These are phyloP conservation scores for Diorhabda elongata DNA, from an alignment of 1,140 invertebrate genomes.

Conservation along the genomic window DNA sequence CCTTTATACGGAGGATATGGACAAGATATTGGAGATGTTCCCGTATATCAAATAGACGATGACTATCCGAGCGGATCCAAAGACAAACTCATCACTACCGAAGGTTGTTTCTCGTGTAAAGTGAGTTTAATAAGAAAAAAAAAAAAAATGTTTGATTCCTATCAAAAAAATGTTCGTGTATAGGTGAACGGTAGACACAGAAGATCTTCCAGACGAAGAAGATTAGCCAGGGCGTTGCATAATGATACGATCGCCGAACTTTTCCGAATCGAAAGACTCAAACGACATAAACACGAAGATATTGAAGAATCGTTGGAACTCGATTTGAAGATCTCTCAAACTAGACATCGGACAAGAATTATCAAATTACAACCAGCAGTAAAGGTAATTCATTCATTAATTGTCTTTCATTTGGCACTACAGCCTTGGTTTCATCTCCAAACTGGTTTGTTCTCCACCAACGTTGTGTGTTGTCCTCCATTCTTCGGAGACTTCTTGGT, in stretches of 20 bases:
- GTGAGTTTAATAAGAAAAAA: constrained; percentile 45
- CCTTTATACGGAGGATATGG: constrained; percentile 52
- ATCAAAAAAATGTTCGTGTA: not conserved
- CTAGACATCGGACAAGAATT: constrained; percentile 59
- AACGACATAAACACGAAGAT: constrained; percentile 48
- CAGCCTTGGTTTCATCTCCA: too few species aligned
- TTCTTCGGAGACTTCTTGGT: too few species aligned
- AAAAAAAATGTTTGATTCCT: not conserved
- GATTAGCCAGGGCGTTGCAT: constrained; percentile 20
- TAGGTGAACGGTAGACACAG: constrained; percentile 49
- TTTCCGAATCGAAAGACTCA: constrained; percentile 29
- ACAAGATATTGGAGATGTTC: constrained; percentile 65
- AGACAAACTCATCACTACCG: constrained; percentile 75
- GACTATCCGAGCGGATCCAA: constrained; percentile 47
- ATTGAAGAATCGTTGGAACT: constrained; percentile 52
- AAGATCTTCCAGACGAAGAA: constrained; percentile 39
- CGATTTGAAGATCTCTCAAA: constrained; percentile 56
- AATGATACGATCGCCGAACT: constrained; percentile 32
- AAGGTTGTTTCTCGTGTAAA: constrained; percentile 89
- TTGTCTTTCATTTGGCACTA: not conserved
- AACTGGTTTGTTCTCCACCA: too few species aligned
- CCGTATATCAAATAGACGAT: constrained; percentile 60
- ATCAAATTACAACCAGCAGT: constrained; percentile 63
- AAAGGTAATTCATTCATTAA: constrained; percentile 47
- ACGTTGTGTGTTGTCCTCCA: too few species aligned